phyloP scores from a whole-genome alignment of 2,888 invertebrate genomes.

The Stegophylla sp. region DNA sequence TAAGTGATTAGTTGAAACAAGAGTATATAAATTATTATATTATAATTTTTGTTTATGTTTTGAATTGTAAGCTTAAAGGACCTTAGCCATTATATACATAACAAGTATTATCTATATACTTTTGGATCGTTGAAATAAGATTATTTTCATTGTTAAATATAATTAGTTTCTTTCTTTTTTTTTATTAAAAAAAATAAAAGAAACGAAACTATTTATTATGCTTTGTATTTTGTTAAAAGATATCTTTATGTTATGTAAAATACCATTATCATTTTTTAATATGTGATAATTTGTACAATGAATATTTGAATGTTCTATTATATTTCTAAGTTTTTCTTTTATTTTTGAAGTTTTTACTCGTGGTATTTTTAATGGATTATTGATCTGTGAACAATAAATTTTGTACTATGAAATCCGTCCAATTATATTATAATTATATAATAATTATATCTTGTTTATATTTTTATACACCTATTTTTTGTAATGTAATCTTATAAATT shows the following conservation, averaged over 20 bases:
- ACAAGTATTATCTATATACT: background rate
- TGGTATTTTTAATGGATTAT: background rate
- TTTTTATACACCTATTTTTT: background rate
- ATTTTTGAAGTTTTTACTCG: no score
- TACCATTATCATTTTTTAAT: no score
- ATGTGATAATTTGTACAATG: no score
- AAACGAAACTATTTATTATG: background rate
- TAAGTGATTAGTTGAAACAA: background rate
- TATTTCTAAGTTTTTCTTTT: no score
- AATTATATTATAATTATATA: background rate
- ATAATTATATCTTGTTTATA: background rate
- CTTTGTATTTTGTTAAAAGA: no score
- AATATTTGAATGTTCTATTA: no score
- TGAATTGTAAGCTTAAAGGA: background rate
- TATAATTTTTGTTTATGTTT: background rate
- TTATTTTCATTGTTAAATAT: background rate
- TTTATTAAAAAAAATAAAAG: background rate
- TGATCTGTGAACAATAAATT: background rate
- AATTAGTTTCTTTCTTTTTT: background rate
- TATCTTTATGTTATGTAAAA: no score
- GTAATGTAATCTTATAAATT: background rate
- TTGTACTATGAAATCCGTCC: slow-evolving; percentile 6
- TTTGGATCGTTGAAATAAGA: background rate
- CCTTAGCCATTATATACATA: background rate
- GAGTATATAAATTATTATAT: slow-evolving; percentile 4